Conservation (phyloP, 64 coral and sea anemone species). For the Actinia equina region DNA sequence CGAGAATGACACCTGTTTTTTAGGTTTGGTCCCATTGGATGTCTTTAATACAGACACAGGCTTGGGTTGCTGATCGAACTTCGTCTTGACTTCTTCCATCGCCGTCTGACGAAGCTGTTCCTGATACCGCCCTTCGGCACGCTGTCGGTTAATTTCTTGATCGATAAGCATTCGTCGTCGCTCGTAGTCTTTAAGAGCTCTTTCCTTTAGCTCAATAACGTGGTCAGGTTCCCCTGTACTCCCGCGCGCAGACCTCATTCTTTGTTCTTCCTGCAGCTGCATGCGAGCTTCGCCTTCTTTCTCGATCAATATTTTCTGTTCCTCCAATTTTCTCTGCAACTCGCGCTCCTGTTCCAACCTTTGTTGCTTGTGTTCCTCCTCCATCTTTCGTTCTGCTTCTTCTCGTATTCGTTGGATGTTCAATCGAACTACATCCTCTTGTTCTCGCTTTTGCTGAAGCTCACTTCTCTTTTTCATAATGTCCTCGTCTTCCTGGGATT, state of each 20-base stretch:
- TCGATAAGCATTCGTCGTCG: conserved; percentile 74
- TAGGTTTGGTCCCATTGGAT: conserved; percentile 45
- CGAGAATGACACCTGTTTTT: conserved; percentile 93
- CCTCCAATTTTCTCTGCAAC: conserved; percentile 53
- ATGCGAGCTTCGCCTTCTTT: conserved; percentile 71
- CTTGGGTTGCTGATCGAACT: conserved; percentile 35
- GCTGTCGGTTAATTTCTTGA: conserved; percentile 61
- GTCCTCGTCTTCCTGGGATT: conserved; percentile 70
- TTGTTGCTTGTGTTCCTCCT: conserved; percentile 48
- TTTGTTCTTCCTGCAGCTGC: conserved; percentile 51
- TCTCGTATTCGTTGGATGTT: conserved; percentile 39
- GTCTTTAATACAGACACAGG: conserved; percentile 66
- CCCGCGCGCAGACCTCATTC: neutral
- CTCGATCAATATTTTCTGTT: conserved; percentile 66
- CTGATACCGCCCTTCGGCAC: neutral
- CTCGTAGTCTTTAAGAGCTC: conserved; percentile 74
- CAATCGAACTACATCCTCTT: conserved; percentile 61
- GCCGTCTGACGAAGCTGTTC: neutral
- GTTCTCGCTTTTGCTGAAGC: conserved; percentile 58
- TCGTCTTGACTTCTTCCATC: conserved; percentile 31
- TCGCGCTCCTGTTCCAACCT: conserved; percentile 44
- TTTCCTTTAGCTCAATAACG: conserved; percentile 68
- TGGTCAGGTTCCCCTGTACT: conserved; percentile 46
- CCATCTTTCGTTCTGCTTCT: conserved; percentile 43
- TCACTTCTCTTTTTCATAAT: conserved; percentile 55